Evolutionary conservation across 2,113 vertebrate species (phyloP), one percentile per base, ranked within the genome.

Genomic region (Silurus asotus): DNA sequence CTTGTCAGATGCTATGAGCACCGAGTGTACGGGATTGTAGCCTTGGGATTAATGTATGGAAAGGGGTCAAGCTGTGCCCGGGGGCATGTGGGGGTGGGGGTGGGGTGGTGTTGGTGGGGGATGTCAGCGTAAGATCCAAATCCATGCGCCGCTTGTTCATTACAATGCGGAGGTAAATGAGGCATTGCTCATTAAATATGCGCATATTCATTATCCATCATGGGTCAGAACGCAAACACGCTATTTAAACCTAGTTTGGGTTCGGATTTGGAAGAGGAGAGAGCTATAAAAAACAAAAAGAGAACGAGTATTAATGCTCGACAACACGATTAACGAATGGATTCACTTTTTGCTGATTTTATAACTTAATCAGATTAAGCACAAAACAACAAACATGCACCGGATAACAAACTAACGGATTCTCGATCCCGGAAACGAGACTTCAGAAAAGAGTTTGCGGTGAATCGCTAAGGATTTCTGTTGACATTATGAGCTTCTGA

Each of bases 1-100:
- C 89, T 93, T 93, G 95, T 95, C 95, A 93, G 94, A 92, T 92
- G 92, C 88, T 78, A 49, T 76, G 86, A 91, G n/a, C 45, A 89
- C 79, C 74, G 70, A 81, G 84, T 90, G 92, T 85, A 86, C 14
- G 82, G 88, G 88, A 88, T 88, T 70, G 88, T 81, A 86, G 61
- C 81, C 88, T 84, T 69, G 11, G 82, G 62, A 82, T 67, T 88
- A 83, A 74, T 83, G 11, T 4, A 86, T 84, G 89, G 77, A 86
- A 59, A 86, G 81, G 91, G 70, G 89, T 90, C 89, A 88, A 83
- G 85, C 91, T 87, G 91, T 90, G 58, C 74, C 82, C 69, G 84
- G 82, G 48, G 65, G 89, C 53, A 48, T 55, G 56, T 61, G 83
- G 88, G 78, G 56, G 56, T 70, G 58, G 83, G 53, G 72, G n/a